Evolutionary conservation across 2,888 invertebrate species (phyloP).

Genomic region (Netelia virgata): DNA sequence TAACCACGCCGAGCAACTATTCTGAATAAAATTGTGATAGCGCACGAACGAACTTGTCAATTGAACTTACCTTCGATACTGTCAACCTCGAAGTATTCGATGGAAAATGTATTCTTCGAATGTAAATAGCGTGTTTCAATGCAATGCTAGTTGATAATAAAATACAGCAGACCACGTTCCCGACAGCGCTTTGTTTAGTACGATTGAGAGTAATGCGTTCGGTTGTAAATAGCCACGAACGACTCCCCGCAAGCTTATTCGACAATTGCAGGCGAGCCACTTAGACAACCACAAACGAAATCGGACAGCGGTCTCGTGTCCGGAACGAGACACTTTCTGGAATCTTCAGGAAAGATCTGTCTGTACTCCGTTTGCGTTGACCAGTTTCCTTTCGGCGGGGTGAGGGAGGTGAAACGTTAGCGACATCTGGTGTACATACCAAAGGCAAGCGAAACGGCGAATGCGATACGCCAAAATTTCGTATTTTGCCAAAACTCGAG

Average conservation of each 20-base stretch:
- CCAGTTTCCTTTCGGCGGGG: conserved; percentile 17
- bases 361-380: not conserved
- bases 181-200: not conserved
- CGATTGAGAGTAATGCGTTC: not conserved
- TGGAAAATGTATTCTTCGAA: not conserved
- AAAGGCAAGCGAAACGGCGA: not conserved
- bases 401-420: conserved; percentile 6
- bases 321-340: conserved; percentile 52
- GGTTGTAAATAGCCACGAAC: not conserved
- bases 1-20: not conserved
- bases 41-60: not conserved
- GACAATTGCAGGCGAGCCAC: conserved; percentile 5
- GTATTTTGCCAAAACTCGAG: no score
- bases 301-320: conserved; percentile 12
- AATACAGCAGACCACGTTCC: not conserved
- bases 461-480: not conserved
- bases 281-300: not conserved
- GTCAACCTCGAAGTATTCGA: conserved; percentile 24
- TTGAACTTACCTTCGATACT: conserved; percentile 43
- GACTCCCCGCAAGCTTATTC: not conserved
- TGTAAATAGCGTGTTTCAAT: not conserved
- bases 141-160: not conserved
- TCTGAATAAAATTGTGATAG: conserved; percentile 11
- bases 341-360: conserved; percentile 63
- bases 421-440: conserved; percentile 51